Conservation (phyloP, 30 jellyfish, hydroid and myxozoan genomes). For the Aurelia aurita region DNA sequence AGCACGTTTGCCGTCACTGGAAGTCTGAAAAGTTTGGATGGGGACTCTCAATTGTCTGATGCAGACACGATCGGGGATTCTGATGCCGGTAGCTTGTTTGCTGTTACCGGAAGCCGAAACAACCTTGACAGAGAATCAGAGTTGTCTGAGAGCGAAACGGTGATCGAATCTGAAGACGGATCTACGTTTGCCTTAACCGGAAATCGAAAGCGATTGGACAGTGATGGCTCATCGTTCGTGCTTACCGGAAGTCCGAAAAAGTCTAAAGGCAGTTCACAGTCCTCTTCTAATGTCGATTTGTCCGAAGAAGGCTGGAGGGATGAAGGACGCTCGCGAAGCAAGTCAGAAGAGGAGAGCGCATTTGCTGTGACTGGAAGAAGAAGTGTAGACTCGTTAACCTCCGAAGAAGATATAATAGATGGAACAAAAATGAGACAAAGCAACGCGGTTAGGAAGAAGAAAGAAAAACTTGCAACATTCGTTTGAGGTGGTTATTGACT, state of each 20-base stretch:
- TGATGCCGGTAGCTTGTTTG: conserved; percentile 9
- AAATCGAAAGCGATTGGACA: conserved; percentile 15
- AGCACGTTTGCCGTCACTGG: conserved; percentile 34
- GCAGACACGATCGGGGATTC: conserved; percentile 22
- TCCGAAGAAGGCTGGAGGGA: not conserved
- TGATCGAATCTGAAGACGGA: conserved; percentile 37
- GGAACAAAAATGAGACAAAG: not conserved
- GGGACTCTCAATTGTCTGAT: conserved; percentile 7
- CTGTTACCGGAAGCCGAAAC: not conserved
- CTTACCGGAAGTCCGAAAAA: conserved; percentile 39
- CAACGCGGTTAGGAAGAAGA: not conserved
- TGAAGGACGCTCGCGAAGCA: not conserved
- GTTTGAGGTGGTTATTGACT: conserved; percentile 1
- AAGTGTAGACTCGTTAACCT: conserved; percentile 18
- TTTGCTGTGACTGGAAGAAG: conserved; percentile 57
- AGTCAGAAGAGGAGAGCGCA: conserved; percentile 35
- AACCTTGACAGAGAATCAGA: not conserved
- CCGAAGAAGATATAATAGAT: conserved; percentile 10
- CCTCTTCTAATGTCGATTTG: not conserved
- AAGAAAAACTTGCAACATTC: conserved; percentile 40
- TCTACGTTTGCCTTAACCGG: conserved; percentile 54
- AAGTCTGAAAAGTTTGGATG: conserved; percentile 5
- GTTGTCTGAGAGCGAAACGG: conserved; percentile 26
- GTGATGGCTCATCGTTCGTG: conserved; percentile 57
- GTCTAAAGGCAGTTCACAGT: not conserved